Evolutionary conservation across 2,888 invertebrate species (phyloP), one percentile per base, ranked within the genome.

Genomic region (Thera obeliscata): DNA sequence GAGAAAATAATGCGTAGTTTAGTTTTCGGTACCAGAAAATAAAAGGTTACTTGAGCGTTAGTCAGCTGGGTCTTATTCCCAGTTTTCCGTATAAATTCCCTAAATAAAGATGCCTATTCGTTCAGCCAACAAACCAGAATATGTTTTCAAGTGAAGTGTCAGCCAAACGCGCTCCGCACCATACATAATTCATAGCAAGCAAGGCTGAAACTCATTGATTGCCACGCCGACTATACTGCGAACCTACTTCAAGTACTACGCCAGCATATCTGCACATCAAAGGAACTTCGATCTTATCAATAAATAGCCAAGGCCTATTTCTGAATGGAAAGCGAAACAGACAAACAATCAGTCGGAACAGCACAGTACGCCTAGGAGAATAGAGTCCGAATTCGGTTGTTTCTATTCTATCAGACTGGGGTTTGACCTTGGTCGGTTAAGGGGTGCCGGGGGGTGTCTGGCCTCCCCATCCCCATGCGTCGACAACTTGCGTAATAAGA

Each of bases 131-230:
- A 72, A 75, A 72, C 72, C 72, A 64, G 73, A 70, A 72, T 73
- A 79, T 81, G 83, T 82, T 83, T 82, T 80, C 78, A 83, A 82
- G 79, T 77, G 78, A 79, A 78, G 77, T 80, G 81, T 82, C 81
- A 78, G 80, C 81, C 79, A 78, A 81, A 79, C 78, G 77, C 75
- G 75, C 72, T 69, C 74, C 75, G 74, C 71, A 68, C 79, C 78
- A 85, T 87, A 86, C 85, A 87, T 87, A 83, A 88, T 88, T 88
- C 87, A 89, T 89, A 79, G 76, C 72, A 76, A 73, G 64, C 85
- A 76, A 79, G 79, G 81, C 84, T 84, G 81, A 80, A 81, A 82
- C 80, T 86, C 91, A 91, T 91, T 91, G 91, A 91, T 91, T 90
- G 80, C 80, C 75, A 80, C 79, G 71, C 81, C 78, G 79, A 76